These are phyloP conservation scores for Calonectris borealis DNA, from an alignment of 2,113 vertebrate genomes.

Conservation along the genomic window DNA sequence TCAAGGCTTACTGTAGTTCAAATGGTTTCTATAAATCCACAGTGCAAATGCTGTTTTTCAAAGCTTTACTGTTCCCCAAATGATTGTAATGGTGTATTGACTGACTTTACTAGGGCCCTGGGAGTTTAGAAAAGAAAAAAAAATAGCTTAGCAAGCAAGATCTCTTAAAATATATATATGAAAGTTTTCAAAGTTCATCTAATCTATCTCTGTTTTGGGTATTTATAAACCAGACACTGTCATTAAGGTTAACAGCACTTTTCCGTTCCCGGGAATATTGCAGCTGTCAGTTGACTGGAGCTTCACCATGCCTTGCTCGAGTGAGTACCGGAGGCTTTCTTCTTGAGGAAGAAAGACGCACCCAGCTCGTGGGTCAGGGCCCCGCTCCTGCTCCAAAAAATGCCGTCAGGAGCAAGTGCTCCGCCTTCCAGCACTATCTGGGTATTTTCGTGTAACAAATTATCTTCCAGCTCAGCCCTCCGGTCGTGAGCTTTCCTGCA, in stretches of 20 bases:
- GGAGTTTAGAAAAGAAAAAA: constrained; percentile 31
- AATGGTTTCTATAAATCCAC: constrained; percentile 64
- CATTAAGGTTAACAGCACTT: background rate
- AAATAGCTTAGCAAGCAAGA: constrained; percentile 46
- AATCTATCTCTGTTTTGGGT: background rate
- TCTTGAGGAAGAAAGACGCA: too few species aligned
- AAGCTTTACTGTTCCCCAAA: constrained; percentile 66
- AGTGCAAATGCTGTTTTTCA: constrained; percentile 53
- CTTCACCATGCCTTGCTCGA: fast-evolving
- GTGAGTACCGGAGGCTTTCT: too few species aligned
- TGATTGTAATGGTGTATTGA: constrained; percentile 56
- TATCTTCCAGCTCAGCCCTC: background rate
- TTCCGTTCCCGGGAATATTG: background rate
- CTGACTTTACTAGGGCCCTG: constrained; percentile 48
- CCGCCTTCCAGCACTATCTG: background rate
- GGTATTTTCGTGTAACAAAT: background rate
- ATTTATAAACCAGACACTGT: constrained; percentile 15
- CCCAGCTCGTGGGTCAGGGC: fast-evolving
- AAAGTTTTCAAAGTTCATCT: constrained; percentile 2
- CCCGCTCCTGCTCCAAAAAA: background rate
- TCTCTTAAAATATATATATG: background rate
- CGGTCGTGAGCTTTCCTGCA: background rate
- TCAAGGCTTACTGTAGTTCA: constrained; percentile 51
- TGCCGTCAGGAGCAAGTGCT: fast-evolving
- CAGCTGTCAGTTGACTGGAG: background rate